Evolutionary conservation across 2,888 invertebrate species (phyloP), one percentile per base, ranked within the genome.

Genomic region (Apodemia zela): DNA sequence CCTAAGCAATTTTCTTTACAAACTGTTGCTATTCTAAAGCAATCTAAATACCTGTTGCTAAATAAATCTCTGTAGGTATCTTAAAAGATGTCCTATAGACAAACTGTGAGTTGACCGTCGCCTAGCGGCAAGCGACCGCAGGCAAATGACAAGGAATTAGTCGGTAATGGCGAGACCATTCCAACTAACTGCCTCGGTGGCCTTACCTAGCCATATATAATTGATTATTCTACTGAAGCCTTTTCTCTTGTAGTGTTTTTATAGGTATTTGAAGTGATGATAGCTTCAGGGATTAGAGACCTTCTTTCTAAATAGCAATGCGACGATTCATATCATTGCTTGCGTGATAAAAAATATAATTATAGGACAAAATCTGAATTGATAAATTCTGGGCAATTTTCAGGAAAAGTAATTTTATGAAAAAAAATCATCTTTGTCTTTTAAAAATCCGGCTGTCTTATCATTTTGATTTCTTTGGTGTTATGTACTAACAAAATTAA

Each of bases 101-200:
- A 67, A 64, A 67, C 71, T 67, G 68, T 82, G 76, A 78, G 82
- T 80, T 82, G 86, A 82, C 83, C 84, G 80, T 80, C 78, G 80
- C 76, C 61, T 65, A 70, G 71, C 71, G 70, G 69, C 75, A 45
- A 54, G 71, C 76, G 73, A 84, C 88, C 89, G 82, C 89, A 89
- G 84, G 88, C 89, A 90, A 91, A 92, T 89, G 89, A 86, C 87
- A 82, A 84, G 85, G 87, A 89, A 89, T 92, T 90, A 90, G 88
- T 82, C 75, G 73, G 81, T 90, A 92, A 92, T 91, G 87, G 91
- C 82, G 89, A 81, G 85, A 83, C 88, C 87, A 90, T 92, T 91
- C 82, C 81, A 73, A 73, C 82, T 88, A 89, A 91, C 87, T 82
- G 86, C 85, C 77, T 75, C 78, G 75, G 83, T 82, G 82, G 84